phyloP scores from a whole-genome alignment of 2,888 invertebrate species.

The Synanthedon myopaeformis region DNA sequence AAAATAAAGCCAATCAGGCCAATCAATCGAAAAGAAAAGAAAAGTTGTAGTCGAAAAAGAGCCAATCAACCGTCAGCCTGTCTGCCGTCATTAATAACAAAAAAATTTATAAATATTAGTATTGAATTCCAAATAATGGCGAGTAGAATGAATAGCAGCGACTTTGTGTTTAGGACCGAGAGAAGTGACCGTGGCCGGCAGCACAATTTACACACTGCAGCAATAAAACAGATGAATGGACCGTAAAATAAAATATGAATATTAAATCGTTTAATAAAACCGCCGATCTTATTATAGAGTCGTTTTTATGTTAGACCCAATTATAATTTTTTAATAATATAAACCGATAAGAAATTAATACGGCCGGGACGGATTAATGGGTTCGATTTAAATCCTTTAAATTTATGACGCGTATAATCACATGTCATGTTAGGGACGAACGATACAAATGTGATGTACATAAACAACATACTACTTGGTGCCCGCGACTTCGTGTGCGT shows the following conservation, averaged over 20 bases:
- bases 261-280: constrained; percentile 49
- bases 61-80: too few relatives aligned
- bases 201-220: constrained; percentile 23
- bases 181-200: constrained; percentile 3
- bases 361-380: constrained; percentile 51
- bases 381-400: constrained; percentile 56
- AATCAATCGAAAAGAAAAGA: too few relatives aligned
- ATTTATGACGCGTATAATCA: constrained; percentile 49
- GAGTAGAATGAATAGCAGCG: neutral
- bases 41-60: too few relatives aligned
- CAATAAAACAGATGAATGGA: constrained; percentile 47
- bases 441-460: neutral
- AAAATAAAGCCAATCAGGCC: too few relatives aligned
- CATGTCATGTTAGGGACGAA: constrained; percentile 21
- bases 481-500: too few relatives aligned
- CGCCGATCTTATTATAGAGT: constrained; percentile 43
- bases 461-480: too few relatives aligned
- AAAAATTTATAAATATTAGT: neutral
- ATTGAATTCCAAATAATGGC: constrained; percentile 5
- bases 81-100: too few relatives aligned
- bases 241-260: constrained; percentile 47
- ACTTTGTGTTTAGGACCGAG: too few relatives aligned
- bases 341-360: constrained; percentile 60
- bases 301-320: constrained; percentile 57
- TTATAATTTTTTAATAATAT: constrained; percentile 63